phyloP scores from a whole-genome alignment of 2,113 vertebrate species.

The Nerophis ophidion region DNA sequence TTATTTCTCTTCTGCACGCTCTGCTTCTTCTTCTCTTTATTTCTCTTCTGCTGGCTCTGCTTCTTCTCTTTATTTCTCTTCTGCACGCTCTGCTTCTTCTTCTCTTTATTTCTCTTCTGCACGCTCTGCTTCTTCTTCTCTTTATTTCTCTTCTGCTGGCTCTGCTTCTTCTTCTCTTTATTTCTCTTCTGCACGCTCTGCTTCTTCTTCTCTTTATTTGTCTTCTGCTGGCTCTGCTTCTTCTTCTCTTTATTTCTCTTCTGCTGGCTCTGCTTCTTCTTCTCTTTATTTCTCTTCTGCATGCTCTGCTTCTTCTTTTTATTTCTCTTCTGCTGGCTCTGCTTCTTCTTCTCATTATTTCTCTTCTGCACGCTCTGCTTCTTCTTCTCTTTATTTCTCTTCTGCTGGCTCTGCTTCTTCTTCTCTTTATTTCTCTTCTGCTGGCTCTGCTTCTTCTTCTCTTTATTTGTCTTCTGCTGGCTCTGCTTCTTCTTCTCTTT shows the following conservation, averaged over 20 bases:
- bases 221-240: constrained; percentile 21
- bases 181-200: no score
- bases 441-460: constrained; percentile 23
- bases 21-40: constrained; percentile 22
- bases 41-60: no score
- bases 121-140: constrained; percentile 23
- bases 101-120: constrained; percentile 27
- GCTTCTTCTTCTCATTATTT: constrained; percentile 24
- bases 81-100: constrained; percentile 22
- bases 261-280: constrained; percentile 22
- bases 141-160: no score
- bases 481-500: constrained; percentile 24
- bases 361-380: no score
- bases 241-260: constrained; percentile 28
- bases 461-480: constrained; percentile 23
- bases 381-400: constrained; percentile 27
- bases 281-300: constrained; percentile 27
- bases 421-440: constrained; percentile 30
- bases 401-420: constrained; percentile 19
- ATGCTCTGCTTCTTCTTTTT: constrained; percentile 22
- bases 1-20: no score
- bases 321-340: no score
- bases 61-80: constrained; percentile 28
- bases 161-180: constrained; percentile 23
- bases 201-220: constrained; percentile 25